These are phyloP conservation scores for Sebastes paucispinis DNA, from an alignment of 2,797 vertebrate genomes.

Conservation along the genomic window DNA sequence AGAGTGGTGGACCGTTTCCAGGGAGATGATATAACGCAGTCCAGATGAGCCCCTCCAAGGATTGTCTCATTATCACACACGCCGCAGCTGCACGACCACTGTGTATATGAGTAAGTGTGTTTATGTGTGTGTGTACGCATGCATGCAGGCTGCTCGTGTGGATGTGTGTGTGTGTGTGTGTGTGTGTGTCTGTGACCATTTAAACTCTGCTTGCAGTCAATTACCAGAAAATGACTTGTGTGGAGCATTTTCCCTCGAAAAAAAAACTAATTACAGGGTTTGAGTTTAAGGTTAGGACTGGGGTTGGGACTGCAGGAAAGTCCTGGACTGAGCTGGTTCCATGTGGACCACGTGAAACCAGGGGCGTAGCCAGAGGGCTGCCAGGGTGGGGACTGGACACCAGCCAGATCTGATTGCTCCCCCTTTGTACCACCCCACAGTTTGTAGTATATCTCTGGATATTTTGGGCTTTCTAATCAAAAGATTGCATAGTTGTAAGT, in stretches of 20 bases:
- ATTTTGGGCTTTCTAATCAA: neutral
- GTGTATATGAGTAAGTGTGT: slow-evolving; percentile 39
- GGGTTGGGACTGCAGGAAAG: slow-evolving; percentile 73
- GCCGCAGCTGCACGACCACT: slow-evolving; percentile 71
- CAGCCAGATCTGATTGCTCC: slow-evolving; percentile 54
- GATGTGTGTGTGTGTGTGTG: slow-evolving; percentile 23
- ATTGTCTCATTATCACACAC: slow-evolving; percentile 81
- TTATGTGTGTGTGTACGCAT: neutral
- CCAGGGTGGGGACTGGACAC: slow-evolving; percentile 54
- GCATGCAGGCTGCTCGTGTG: slow-evolving; percentile 1
- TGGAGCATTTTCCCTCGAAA: slow-evolving; percentile 69
- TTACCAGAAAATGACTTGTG: slow-evolving; percentile 80
- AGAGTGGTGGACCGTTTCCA: slow-evolving; percentile 74
- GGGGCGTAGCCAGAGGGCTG: slow-evolving; percentile 54
- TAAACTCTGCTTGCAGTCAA: slow-evolving; percentile 79
- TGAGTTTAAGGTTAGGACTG: slow-evolving; percentile 71
- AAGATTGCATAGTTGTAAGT: neutral
- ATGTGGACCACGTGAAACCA: slow-evolving; percentile 66
- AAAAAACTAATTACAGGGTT: slow-evolving; percentile 78
- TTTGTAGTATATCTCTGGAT: slow-evolving; percentile 25
- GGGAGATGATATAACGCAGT: slow-evolving; percentile 78
- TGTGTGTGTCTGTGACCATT: slow-evolving; percentile 71
- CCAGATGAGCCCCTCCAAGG: slow-evolving; percentile 77
- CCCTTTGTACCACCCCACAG: slow-evolving; percentile 29
- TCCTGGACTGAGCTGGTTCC: slow-evolving; percentile 67